Conservation (phyloP, 2,888 invertebrate species). For the Noctua fimbriata region DNA sequence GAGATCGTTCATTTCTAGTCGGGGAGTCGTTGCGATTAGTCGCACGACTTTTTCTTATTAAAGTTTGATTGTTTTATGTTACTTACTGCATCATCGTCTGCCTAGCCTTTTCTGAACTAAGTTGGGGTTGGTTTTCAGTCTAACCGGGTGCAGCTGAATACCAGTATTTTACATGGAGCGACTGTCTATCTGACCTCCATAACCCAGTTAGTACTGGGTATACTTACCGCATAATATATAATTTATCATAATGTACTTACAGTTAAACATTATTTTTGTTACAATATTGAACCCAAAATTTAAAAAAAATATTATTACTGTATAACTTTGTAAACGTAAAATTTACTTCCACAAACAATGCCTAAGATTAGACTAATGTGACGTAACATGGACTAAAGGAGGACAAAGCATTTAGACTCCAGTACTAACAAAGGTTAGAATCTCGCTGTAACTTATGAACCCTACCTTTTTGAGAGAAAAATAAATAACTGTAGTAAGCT, state of each 20-base stretch:
- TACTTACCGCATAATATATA: neutral
- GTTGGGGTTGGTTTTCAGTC: neutral
- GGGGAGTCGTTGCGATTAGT: conserved; percentile 15
- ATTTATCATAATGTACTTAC: neutral
- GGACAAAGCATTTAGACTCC: neutral
- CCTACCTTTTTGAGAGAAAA: neutral
- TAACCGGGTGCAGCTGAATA: neutral
- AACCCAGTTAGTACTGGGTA: neutral
- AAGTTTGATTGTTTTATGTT: neutral
- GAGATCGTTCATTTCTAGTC: conserved; percentile 31
- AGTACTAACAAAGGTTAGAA: neutral
- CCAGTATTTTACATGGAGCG: neutral
- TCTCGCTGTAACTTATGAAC: neutral
- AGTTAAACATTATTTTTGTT: no score
- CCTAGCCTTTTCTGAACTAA: neutral
- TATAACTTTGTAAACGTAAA: neutral
- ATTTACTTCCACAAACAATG: neutral
- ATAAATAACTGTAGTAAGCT: neutral
- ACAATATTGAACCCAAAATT: neutral
- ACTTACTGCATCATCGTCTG: neutral
- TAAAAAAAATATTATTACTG: neutral
- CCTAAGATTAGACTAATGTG: neutral
- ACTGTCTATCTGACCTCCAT: neutral
- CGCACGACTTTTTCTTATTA: conserved; percentile 2
- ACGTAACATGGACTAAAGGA: neutral